Evolutionary conservation across 2,888 invertebrate genomes (phyloP), one percentile per base, ranked within the genome.

Genomic region (Hedychridium roseum): DNA sequence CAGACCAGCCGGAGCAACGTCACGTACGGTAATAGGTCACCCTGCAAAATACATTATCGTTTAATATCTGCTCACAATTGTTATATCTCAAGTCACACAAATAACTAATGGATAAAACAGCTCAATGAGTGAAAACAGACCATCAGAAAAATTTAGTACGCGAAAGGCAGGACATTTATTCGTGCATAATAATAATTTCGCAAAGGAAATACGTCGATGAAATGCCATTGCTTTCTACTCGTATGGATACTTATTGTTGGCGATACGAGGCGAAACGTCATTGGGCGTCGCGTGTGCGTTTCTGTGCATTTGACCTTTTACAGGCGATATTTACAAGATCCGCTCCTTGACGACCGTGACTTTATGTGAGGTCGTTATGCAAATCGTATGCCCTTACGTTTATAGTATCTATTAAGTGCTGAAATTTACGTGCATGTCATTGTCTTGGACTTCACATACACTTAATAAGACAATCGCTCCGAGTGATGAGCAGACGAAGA

Each of bases 201-300:
- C 20, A 37, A 43, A 38, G 32, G 32, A 45, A 54, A 51, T 44
- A 47, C 34, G 52, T 21, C 44, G 40, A 41, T 32, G 5, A 42
- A 47, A 50, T 44, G 52, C 54, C 51, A 57, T 60, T 48, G 46
- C 57, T 60, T 60, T 60, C 51, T 50, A 60, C 52, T 50, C 49
- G 42, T 52, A 31, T 58, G 9, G 5, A 9, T 9, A 27, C 34
- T 52, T 35, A 57, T 55, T 55, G 50, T 57, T 40, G 35, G 21
- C 30, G 20, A n/a, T 16, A 4, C 11, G 11, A 30, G 5, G 11
- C 23, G 34, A 12, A 47, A 47, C 41, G 46, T 54, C n/a, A n/a
- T n/a, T 45, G 40, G 30, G 43, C 32, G 38, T 30, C 14, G 26
- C 43, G 11, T 43, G 35, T 36, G 39, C 44, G 21, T 36, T 43